Evolutionary conservation across 2,888 invertebrate genomes (phyloP).

Genomic region (Odontomyia ornata): DNA sequence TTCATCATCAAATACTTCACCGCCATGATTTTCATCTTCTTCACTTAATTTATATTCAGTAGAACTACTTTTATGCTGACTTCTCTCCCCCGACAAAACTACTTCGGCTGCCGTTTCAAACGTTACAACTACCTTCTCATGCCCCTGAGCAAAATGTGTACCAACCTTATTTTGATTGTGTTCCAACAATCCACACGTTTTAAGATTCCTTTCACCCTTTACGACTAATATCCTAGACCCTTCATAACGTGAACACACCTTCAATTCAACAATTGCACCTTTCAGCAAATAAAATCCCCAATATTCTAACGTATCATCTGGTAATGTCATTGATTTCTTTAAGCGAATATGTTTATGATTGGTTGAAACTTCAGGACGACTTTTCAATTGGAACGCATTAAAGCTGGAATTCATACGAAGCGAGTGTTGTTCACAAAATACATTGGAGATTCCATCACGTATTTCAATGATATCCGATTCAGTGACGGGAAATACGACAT

Average conservation of each 20-base stretch:
- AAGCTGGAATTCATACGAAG: conserved; percentile 77
- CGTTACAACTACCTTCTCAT: conserved; percentile 66
- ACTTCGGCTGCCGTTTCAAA: conserved; percentile 69
- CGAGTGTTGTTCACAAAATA: conserved; percentile 83
- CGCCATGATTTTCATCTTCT: conserved; percentile 60
- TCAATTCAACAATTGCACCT: conserved; percentile 79
- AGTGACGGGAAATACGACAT: conserved; percentile 80
- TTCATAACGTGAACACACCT: conserved; percentile 81
- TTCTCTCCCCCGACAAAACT: conserved; percentile 51
- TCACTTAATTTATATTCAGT: conserved; percentile 48
- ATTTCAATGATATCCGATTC: conserved; percentile 88
- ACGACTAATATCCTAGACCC: conserved; percentile 84
- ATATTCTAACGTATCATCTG: conserved; percentile 86
- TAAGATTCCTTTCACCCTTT: conserved; percentile 78
- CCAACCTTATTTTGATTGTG: conserved; percentile 72
- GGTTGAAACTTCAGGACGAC: conserved; percentile 74
- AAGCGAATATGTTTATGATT: conserved; percentile 78
- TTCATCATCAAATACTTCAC: conserved; percentile 57
- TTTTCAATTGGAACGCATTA: conserved; percentile 78
- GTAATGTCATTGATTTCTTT: conserved; percentile 82
- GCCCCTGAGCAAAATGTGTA: conserved; percentile 64
- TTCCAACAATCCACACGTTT: conserved; percentile 81
- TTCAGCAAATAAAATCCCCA: conserved; percentile 87
- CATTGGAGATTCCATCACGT: conserved; percentile 80
- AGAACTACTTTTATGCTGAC: too few species aligned